A percentile compares a stretch with the other conserved stretches of the same genome.
These are phyloP conservation scores for Phaedon cochleariae DNA, from an alignment of 2,888 invertebrate species.

Conservation along the genomic window DNA sequence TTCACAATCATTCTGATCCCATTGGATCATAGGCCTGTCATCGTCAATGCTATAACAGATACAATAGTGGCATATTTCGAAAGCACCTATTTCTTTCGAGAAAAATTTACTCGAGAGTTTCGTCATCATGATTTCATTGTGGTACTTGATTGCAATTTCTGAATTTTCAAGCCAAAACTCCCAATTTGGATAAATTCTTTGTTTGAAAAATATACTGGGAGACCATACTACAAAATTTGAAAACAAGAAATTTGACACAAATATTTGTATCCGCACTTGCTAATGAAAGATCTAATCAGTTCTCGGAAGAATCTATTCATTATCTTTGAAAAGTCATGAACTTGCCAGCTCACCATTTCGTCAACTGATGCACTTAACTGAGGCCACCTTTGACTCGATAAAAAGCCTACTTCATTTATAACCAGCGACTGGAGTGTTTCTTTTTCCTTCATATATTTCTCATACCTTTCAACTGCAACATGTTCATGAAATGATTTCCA, in stretches of 20 bases:
- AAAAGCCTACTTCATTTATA: constrained; percentile 26
- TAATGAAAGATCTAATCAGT: constrained; percentile 23
- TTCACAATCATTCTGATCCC: constrained; percentile 82
- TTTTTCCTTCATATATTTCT: constrained; percentile 1
- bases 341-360: constrained; percentile 21
- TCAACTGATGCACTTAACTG: constrained; percentile 37
- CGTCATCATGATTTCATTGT: constrained; percentile 29
- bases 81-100: constrained; percentile 16
- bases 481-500: constrained; percentile 10
- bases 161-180: constrained; percentile 21
- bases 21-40: constrained; percentile 79
- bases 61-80: constrained; percentile 21
- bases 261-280: constrained; percentile 34
- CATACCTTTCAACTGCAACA: constrained; percentile 10
- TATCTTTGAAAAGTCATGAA: constrained; percentile 3
- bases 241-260: constrained; percentile 23
- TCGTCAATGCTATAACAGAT: too few species aligned
- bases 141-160: constrained; percentile 17
- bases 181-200: constrained; percentile 23
- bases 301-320: constrained; percentile 1
- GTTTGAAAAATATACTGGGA: constrained; percentile 20
- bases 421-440: constrained; percentile 25
- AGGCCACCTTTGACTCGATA: constrained; percentile 19
- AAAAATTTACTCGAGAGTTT: constrained; percentile 29
- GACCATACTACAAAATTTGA: constrained; percentile 35